Evolutionary conservation across 2,113 vertebrate species (phyloP).

Genomic region (Acrocephalus kingi): DNA sequence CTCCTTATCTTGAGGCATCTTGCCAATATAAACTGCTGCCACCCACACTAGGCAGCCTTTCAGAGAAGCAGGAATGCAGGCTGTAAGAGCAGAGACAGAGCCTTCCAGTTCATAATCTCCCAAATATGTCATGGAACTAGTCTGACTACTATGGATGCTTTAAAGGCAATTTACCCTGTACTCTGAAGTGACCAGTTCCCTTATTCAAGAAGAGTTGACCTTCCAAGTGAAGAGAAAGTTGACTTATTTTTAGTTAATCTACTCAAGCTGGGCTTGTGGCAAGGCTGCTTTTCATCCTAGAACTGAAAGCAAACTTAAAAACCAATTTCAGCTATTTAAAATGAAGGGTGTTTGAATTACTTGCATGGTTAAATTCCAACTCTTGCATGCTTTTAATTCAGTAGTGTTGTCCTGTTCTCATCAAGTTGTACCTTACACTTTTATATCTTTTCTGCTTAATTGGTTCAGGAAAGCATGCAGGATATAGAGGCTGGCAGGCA

Average conservation of each 20-base stretch:
- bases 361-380: background rate
- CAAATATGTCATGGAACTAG: slow-evolving; percentile 40
- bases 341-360: background rate
- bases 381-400: background rate
- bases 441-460: slow-evolving; percentile 29
- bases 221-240: background rate
- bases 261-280: background rate
- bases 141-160: slow-evolving; percentile 23
- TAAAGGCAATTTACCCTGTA: background rate
- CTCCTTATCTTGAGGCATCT: slow-evolving; percentile 37
- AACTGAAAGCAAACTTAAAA: background rate
- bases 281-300: background rate
- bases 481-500: slow-evolving; percentile 37
- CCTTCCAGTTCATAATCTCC: slow-evolving; percentile 34
- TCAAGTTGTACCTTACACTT: background rate
- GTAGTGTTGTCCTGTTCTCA: background rate
- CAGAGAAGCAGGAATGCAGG: slow-evolving; percentile 10
- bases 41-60: slow-evolving; percentile 25
- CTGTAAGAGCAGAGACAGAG: background rate
- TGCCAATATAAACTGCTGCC: slow-evolving; percentile 57
- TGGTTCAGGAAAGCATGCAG: slow-evolving; percentile 8
- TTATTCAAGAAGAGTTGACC: background rate
- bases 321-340: background rate
- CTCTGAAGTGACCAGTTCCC: background rate
- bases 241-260: background rate